Base-by-base conservation (phyloP, 2,888 invertebrate genomes). In the Oligia strigilis region DNA sequence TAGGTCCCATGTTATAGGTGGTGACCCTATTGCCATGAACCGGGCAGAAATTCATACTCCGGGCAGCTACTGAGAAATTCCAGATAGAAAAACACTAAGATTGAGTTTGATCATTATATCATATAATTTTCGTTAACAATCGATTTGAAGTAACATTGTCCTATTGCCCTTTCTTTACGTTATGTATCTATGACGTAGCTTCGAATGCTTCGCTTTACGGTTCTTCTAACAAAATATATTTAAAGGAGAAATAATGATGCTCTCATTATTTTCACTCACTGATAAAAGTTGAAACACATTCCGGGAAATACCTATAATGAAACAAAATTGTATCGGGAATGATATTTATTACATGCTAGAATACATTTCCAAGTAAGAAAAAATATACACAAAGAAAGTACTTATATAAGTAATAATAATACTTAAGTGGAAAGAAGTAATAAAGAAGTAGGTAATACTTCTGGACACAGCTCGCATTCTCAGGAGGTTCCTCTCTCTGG, bases 221-320 rank as follows among this genome's bases (percentile, higher is more conserved):
- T 60, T 75, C 71, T 1, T 36, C 13, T 43, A 46, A 72, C 60
- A 40, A 77, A 67, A 72, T 58, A 60, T 72, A 49, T 72, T 60
- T 46, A 14, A 52, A 74, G 52, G 14, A 81, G 67, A 77, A 83
- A 84, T 84, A 83, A 81, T 77, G 77, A 81, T 81, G 66, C 9
- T 52, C 73, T 74, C 84, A 84, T 84, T 83, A 83, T 77, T 75
- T 83, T 64, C 19, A 67, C 23, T 72, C 60, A 17, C 29, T 43
- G 55, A 23, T 55, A 23, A 23, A 80, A 58, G 65, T 66, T 64
- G 23, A 72, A 72, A 17, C 55, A 72, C 69, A 62, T 81, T 75
- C 62, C n/a, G 17, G 43, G 29, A 81, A 75, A 81, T 55, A 40
- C 40, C 0, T 40, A 46, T n/a, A 81, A 74, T n/a, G 60, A 65